Base-by-base conservation (phyloP, 2,113 vertebrate species). In the Cavia porcellus region DNA sequence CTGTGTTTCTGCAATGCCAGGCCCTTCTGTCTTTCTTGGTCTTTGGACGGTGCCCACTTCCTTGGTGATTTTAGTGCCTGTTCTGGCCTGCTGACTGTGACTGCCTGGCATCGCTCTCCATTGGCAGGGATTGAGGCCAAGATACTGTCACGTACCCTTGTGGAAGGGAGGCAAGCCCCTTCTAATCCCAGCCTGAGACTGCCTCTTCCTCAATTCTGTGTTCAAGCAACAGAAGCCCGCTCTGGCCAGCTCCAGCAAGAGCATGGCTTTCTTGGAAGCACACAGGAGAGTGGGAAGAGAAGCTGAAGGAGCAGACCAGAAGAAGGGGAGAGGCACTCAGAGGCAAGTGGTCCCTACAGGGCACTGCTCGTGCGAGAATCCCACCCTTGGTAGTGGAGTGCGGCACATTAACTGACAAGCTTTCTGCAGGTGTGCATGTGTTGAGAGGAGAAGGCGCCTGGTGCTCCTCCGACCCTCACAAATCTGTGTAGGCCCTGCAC, bases 1-100 rank as follows among this genome's bases (percentile, higher is more conserved):
- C 92, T 38, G 92, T 32, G 32, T 94, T 95, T 94, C 84, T 86
- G 86, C 72, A 11, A 3, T 80, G 82, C 88, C 50, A 89, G 96
- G 42, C 87, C 93, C 87, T 86, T 92, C 75, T 86, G 89, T 75
- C 47, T 83, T 74, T 83, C 66, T 35, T 1, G 15, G 74, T 55
- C 86, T 89, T 79, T 95, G 89, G 83, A 75, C 2, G 55, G 32
- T 45, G 72, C 87, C 82, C 70, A 81, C 62, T 17, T 86, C 80
- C 91, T 93, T 82, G 61, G 88, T 79, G 87, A 24, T 47, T 81
- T 77, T 66, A 57, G 83, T 66, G 70, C 77, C 9, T 22, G 42
- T 50, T 77, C 74, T 52, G 93, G 79, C 68, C 68, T 61, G 50
- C 52, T 94, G 68, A 52, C 17, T 35, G 68, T 0, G 0, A 61